Evolutionary conservation across 64 coral and sea anemone genomes (phyloP), one percentile per base, ranked within the genome.

Genomic region (Porites lutea): DNA sequence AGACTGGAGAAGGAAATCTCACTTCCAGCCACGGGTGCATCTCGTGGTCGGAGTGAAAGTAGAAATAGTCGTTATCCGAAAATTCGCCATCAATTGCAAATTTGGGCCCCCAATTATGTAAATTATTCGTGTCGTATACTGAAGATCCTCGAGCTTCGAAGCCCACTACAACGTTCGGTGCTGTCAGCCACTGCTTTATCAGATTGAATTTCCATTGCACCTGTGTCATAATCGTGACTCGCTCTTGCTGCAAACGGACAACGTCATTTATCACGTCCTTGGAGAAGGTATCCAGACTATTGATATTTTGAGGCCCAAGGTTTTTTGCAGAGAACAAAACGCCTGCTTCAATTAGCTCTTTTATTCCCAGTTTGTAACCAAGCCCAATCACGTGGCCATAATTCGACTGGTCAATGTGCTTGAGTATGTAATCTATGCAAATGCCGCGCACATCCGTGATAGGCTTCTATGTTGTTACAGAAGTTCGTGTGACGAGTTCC

Each of bases 101-200:
- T 16, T 81, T 57, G 3, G 78, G 78, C 3, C 12, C 78, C 12
- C 3, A 62, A 6, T 44, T 13, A 62, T 5, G 2, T 61, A 37
- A 2, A 58, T 22, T 0, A 37, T 37, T 12, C 5, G 14, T 8
- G 0, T 2, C 0, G 57, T 63, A 63, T 6, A 81, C 13, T 15
- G 78, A 81, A 45, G 78, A 81, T 13, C 65, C 45, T 5, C 83
- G 83, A 71, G 83, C 45, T 14, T 86, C 43, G 48, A 86, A 53
- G n/a, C 52, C 69, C 14, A 52, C 52, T 23, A 13, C 16, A 4
- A 13, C 48, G 2, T 15, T 19, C 13, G 43, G 8, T 6, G 51
- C 48, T 10, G 23, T 3, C 51, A 71, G 18, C 6, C 45, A 27
- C 13, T 71, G 68, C 16, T 53, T 20, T 14, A 71, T 47, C 9